These are phyloP conservation scores for Rhyacophila evoluta DNA, from an alignment of 2,888 invertebrate genomes.

Conservation along the genomic window DNA sequence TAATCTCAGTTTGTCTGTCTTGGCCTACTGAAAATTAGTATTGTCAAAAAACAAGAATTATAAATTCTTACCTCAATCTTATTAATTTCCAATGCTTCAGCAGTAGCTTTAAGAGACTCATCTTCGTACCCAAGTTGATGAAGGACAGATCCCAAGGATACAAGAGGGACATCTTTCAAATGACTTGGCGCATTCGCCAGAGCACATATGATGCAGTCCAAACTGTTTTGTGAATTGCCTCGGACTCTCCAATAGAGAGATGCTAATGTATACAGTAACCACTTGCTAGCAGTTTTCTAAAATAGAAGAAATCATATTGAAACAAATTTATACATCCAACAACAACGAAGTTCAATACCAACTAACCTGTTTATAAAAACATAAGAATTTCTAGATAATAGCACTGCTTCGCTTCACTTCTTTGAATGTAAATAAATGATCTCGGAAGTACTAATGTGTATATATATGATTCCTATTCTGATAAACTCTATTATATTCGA, in stretches of 20 bases:
- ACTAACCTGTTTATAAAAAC: no score
- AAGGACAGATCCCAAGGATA: conserved; percentile 78
- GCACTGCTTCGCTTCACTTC: no score
- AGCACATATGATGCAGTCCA: conserved; percentile 78
- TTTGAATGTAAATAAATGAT: no score
- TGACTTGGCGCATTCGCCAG: conserved; percentile 70
- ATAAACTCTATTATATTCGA: no score
- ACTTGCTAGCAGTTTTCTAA: conserved; percentile 79
- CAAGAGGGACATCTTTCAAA: conserved; percentile 75
- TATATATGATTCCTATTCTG: no score
- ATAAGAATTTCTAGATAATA: no score
- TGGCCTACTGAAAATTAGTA: no score
- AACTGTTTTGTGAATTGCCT: conserved; percentile 75
- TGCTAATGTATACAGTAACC: conserved; percentile 80
- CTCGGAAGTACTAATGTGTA: no score
- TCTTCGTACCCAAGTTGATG: conserved; percentile 75
- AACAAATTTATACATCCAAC: no score
- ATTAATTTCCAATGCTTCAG: conserved; percentile 73
- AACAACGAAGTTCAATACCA: no score
- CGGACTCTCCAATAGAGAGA: conserved; percentile 84
- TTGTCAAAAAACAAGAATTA: no score
- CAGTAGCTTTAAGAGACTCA: conserved; percentile 73
- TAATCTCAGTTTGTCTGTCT: no score
- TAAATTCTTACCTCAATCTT: conserved; percentile 70
- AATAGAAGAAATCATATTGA: conserved; percentile 42